These are phyloP conservation scores for Melieria crassipennis DNA, from an alignment of 2,888 invertebrate genomes.

Conservation along the genomic window DNA sequence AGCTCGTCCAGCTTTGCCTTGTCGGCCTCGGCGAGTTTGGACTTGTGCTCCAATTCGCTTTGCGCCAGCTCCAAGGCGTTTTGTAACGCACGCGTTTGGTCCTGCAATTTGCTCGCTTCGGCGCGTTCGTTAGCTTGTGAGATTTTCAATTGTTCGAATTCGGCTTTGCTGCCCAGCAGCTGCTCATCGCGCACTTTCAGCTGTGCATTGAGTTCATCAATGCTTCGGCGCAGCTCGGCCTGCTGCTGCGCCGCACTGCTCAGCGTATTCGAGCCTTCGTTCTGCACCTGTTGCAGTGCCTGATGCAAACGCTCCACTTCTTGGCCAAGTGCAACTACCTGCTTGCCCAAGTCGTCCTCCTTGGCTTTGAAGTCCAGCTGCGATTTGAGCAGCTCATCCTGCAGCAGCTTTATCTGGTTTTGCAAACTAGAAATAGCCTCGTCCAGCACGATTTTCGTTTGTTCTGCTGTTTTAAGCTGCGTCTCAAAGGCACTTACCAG, in stretches of 20 bases:
- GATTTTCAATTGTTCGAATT: constrained; percentile 44
- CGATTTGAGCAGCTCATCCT: constrained; percentile 47
- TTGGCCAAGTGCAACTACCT: constrained; percentile 40
- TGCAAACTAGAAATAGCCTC: constrained; percentile 44
- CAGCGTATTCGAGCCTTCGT: constrained; percentile 32
- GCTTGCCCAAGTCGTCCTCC: constrained; percentile 42
- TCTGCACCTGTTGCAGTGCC: constrained; percentile 43
- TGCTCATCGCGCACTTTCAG: constrained; percentile 39
- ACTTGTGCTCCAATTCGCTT: constrained; percentile 49
- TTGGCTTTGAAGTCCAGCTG: constrained; percentile 45
- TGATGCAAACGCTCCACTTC: constrained; percentile 39
- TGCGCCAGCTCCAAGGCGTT: constrained; percentile 50
- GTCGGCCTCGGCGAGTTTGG: constrained; percentile 51
- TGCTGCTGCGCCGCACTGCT: constrained; percentile 39
- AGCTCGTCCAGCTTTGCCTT: constrained; percentile 55
- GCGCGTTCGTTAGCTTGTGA: constrained; percentile 46
- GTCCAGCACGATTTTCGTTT: constrained; percentile 42
- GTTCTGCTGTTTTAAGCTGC: constrained; percentile 42
- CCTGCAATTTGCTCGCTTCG: constrained; percentile 38
- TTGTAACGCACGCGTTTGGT: constrained; percentile 35
- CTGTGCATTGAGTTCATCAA: constrained; percentile 42
- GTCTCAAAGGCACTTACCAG: constrained; percentile 44
- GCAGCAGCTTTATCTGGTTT: constrained; percentile 45
- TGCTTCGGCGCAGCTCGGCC: constrained; percentile 35
- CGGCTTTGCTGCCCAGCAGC: constrained; percentile 34